phyloP scores from a whole-genome alignment of 2,797 vertebrate genomes.

The Chrysocyon brachyurus region DNA sequence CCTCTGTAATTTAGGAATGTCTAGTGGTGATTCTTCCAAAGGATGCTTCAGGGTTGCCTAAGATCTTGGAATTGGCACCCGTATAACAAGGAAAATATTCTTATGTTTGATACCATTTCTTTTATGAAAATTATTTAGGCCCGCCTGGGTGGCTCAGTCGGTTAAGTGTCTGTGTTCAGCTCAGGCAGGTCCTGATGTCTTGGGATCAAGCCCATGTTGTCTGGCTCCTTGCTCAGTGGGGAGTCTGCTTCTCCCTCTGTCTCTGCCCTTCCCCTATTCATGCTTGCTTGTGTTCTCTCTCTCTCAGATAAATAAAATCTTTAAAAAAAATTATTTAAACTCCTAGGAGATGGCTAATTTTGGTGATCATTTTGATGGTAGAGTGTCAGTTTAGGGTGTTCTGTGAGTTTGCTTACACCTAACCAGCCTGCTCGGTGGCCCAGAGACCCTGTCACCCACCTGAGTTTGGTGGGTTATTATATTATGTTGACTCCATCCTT shows the following conservation, averaged over 20 bases:
- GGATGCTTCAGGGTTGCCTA: neutral
- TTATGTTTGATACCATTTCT: neutral
- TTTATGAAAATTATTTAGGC: neutral
- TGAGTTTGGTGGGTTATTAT: neutral
- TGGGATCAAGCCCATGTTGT: neutral
- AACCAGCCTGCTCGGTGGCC: neutral
- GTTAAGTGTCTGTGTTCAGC: rapidly evolving
- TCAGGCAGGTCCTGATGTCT: neutral
- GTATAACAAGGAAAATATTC: neutral
- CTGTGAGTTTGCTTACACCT: neutral
- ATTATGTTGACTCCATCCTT: no score
- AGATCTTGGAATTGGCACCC: neutral
- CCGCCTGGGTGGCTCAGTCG: neutral
- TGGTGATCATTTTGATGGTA: neutral
- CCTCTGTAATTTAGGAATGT: neutral
- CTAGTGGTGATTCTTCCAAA: neutral
- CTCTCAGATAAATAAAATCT: neutral
- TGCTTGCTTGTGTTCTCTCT: neutral
- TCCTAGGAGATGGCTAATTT: neutral
- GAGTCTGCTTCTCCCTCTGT: neutral
- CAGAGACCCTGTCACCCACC: neutral
- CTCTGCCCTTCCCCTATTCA: neutral
- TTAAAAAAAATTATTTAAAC: neutral
- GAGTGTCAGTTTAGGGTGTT: neutral
- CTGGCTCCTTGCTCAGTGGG: neutral